Conservation (phyloP, 2,113 vertebrate species). For the Austrofundulus limnaeus region DNA sequence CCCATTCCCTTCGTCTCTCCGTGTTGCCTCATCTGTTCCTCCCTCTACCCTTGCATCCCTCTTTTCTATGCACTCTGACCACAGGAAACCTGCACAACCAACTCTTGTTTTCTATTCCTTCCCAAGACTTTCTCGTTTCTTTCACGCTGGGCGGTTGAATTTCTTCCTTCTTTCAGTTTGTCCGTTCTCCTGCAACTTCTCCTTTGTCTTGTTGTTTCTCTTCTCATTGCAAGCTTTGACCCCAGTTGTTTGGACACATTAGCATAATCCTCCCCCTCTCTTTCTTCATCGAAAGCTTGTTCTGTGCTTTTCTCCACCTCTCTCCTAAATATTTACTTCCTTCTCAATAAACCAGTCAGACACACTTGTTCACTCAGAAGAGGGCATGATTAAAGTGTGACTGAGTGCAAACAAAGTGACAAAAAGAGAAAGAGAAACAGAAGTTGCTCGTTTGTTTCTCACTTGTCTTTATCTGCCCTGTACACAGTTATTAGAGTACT, state of each 20-base stretch:
- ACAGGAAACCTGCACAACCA: conserved; percentile 24
- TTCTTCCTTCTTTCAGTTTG: conserved; percentile 15
- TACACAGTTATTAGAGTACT: conserved; percentile 19
- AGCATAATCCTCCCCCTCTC: conserved; percentile 58
- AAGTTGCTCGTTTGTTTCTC: conserved; percentile 14
- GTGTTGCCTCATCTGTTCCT: conserved; percentile 41
- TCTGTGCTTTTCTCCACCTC: conserved; percentile 40
- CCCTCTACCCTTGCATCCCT: conserved; percentile 22
- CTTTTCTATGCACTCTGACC: conserved; percentile 26
- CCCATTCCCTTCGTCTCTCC: conserved; percentile 42
- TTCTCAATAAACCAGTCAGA: conserved; percentile 42
- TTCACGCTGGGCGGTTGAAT: conserved; percentile 36
- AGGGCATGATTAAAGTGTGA: conserved; percentile 46
- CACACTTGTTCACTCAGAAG: conserved; percentile 58
- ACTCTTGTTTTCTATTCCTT: conserved; percentile 18
- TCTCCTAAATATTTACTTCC: conserved; percentile 67
- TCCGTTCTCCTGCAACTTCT: conserved; percentile 19
- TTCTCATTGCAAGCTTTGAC: conserved; percentile 25
- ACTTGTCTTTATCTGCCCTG: conserved; percentile 12
- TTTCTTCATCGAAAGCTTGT: conserved; percentile 14
- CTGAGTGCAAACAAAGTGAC: conserved; percentile 36
- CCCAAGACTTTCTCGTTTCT: conserved; percentile 56
- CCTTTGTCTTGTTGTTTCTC: conserved; percentile 3
- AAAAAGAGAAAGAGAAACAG: conserved; percentile 33
- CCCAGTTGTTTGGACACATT: conserved; percentile 56